Evolutionary conservation across 2,888 invertebrate genomes (phyloP).

Genomic region (Apomyelois bistriatella): DNA sequence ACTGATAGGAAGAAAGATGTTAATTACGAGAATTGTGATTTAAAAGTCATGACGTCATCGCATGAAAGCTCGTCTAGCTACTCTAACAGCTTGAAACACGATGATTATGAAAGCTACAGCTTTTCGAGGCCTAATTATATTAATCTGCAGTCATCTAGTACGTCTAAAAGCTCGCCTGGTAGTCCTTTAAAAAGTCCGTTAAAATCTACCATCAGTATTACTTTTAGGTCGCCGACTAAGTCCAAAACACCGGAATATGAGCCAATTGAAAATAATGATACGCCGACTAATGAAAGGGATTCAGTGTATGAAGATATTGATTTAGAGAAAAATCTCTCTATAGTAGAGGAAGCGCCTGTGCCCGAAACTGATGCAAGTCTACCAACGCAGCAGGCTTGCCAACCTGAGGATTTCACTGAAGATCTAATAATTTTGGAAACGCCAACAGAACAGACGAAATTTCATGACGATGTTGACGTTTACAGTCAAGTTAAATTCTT

Average conservation of each 20-base stretch:
- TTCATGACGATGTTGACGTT: conserved; percentile 71
- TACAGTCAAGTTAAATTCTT: conserved; percentile 90
- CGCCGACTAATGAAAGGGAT: conserved; percentile 69
- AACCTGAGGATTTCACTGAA: conserved; percentile 58
- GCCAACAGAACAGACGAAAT: conserved; percentile 64
- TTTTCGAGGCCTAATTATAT: conserved; percentile 70
- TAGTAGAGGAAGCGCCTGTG: conserved; percentile 77
- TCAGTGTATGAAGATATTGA: conserved; percentile 81
- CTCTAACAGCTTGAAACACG: conserved; percentile 62
- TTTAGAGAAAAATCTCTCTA: conserved; percentile 65
- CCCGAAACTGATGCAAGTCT: conserved; percentile 78
- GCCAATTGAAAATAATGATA: conserved; percentile 55
- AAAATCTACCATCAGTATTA: conserved; percentile 86
- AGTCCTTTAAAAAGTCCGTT: conserved; percentile 78
- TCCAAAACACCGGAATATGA: conserved; percentile 66
- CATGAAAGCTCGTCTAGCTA: conserved; percentile 71
- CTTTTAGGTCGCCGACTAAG: conserved; percentile 83
- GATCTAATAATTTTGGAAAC: conserved; percentile 78
- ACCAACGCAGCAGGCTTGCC: conserved; percentile 80
- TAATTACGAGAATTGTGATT: conserved; percentile 33
- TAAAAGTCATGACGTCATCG: conserved; percentile 68
- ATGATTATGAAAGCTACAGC: conserved; percentile 62
- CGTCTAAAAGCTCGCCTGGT: conserved; percentile 64
- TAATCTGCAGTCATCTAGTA: conserved; percentile 66
- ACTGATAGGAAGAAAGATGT: conserved; percentile 39